Conservation (phyloP, 2,888 invertebrate species). For the Torymus auratus region DNA sequence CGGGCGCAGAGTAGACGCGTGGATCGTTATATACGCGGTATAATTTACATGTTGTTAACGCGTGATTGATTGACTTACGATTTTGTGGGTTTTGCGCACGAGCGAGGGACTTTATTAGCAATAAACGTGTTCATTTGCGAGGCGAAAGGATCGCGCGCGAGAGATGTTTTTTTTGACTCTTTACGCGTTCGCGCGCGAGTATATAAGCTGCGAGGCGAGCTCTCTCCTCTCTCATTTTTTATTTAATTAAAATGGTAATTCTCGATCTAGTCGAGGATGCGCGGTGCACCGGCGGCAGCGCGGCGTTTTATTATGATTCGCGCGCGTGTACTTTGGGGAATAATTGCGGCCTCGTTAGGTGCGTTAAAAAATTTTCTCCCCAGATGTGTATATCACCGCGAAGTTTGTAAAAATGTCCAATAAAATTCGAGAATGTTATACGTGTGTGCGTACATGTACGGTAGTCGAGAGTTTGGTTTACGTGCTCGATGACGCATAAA, state of each 20-base stretch:
- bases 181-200: not conserved
- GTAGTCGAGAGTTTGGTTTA: too few species aligned
- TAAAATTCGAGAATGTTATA: too few species aligned
- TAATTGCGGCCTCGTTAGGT: too few species aligned
- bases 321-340: too few species aligned
- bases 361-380: not conserved
- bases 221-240: not conserved
- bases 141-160: not conserved
- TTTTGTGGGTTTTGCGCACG: slow-evolving; percentile 48
- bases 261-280: not conserved
- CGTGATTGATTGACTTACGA: slow-evolving; percentile 54
- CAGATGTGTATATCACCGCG: not conserved
- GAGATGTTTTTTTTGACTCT: too few species aligned
- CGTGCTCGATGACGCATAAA: too few species aligned
- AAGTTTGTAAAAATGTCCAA: not conserved
- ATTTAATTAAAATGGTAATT: slow-evolving; percentile 51
- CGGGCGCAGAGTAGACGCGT: not conserved
- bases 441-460: too few species aligned
- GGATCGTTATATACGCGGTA: slow-evolving; percentile 1
- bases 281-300: too few species aligned
- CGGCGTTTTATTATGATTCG: too few species aligned
- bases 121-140: slow-evolving; percentile 51
- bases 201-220: not conserved
- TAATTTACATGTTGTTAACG: slow-evolving; percentile 55
- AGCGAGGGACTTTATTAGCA: slow-evolving; percentile 52